Evolutionary conservation across 2,888 invertebrate genomes (phyloP).

Genomic region (Dryococelus australis): DNA sequence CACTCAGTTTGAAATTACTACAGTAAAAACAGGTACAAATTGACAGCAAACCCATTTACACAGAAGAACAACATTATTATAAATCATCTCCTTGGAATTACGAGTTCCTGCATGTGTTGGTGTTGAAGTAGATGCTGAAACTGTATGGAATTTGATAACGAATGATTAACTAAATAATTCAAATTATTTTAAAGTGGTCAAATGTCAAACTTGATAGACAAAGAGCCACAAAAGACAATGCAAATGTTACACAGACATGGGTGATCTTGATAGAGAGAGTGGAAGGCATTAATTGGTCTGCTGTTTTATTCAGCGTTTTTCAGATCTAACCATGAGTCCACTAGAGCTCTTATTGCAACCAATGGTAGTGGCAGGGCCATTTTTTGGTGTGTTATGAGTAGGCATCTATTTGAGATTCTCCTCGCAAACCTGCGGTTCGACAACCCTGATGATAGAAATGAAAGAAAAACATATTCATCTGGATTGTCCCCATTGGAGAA

Average conservation of each 20-base stretch:
- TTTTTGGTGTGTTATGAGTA: not conserved
- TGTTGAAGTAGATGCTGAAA: not conserved
- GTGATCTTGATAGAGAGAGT: not conserved
- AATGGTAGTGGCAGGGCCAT: not conserved
- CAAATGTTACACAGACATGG: not conserved
- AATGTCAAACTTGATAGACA: not conserved
- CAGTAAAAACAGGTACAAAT: not conserved
- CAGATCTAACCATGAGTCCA: not conserved
- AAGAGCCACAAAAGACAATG: not conserved
- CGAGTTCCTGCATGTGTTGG: not conserved
- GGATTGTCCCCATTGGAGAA: too few species aligned
- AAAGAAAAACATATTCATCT: not conserved
- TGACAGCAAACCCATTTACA: not conserved
- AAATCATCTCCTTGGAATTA: not conserved
- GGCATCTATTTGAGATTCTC: not conserved
- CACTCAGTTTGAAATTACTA: too few species aligned
- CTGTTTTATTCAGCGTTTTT: constrained; percentile 3
- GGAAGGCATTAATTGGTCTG: not conserved
- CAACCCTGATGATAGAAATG: not conserved
- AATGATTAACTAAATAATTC: not conserved
- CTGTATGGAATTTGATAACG: not conserved
- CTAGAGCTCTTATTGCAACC: not conserved
- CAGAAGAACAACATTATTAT: not conserved
- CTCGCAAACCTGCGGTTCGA: not conserved
- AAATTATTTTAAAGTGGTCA: not conserved